Evolutionary conservation across 2,113 vertebrate genomes (phyloP).

Genomic region (Trichechus manatus): DNA sequence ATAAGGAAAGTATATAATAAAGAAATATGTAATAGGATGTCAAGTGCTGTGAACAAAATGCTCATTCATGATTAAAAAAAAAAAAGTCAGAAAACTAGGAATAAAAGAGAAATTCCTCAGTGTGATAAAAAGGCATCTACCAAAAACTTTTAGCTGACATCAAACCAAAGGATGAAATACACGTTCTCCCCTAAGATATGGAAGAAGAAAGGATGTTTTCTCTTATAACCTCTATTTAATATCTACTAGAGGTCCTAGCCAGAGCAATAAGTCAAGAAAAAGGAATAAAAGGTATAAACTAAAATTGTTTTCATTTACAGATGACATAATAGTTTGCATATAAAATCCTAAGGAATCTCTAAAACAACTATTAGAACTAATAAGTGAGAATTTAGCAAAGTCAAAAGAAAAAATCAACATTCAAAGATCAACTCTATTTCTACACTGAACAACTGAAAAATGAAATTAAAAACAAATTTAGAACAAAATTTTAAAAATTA

Average conservation of each 20-base stretch:
- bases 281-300: constrained; percentile 17
- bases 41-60: constrained; percentile 15
- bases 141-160: not conserved
- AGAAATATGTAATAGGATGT: not conserved
- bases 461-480: constrained; percentile 49
- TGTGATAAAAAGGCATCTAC: not conserved
- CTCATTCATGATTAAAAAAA: not conserved
- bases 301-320: constrained; percentile 47
- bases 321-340: not conserved
- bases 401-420: not conserved
- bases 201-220: constrained; percentile 28
- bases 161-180: constrained; percentile 40
- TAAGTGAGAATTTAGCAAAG: constrained; percentile 12
- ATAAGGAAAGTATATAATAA: not conserved
- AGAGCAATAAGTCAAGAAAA: constrained; percentile 48
- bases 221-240: not conserved
- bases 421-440: constrained; percentile 30
- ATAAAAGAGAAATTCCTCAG: constrained; percentile 23
- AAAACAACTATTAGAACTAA: constrained; percentile 39
- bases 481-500: constrained; percentile 45
- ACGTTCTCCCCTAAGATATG: not conserved
- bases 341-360: not conserved
- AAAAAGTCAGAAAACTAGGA: not conserved
- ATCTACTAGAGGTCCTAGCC: not conserved
- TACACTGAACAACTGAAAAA: not conserved